These are phyloP conservation scores for Callopanchax toddi DNA, from an alignment of 2,113 vertebrate species.

Conservation along the genomic window DNA sequence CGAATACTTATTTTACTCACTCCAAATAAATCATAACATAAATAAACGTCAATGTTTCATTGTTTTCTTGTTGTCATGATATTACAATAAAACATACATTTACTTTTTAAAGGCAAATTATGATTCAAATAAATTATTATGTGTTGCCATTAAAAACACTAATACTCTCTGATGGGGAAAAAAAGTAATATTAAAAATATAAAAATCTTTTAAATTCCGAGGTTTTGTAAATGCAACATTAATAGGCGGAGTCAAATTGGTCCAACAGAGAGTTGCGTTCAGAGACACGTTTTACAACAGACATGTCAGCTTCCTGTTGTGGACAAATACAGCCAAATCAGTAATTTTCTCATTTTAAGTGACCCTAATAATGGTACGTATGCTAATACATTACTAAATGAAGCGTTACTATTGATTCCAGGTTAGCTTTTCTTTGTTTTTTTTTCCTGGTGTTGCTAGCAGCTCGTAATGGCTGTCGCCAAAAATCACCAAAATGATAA, in stretches of 20 bases:
- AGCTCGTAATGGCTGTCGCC: neutral
- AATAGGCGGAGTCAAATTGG: constrained; percentile 34
- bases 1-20: no score
- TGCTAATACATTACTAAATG: neutral
- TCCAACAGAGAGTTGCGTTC: constrained; percentile 43
- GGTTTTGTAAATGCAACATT: constrained; percentile 19
- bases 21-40: no score
- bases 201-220: constrained; percentile 13
- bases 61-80: no score
- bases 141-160: neutral
- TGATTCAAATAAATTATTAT: neutral
- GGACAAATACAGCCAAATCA: no score
- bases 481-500: neutral
- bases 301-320: constrained; percentile 47
- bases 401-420: neutral
- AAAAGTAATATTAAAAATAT: neutral
- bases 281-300: constrained; percentile 62
- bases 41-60: no score
- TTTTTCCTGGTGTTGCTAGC: neutral
- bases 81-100: neutral
- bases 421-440: neutral
- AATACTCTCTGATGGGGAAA: neutral
- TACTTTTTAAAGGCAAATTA: neutral
- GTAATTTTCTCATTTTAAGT: neutral
- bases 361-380: constrained; percentile 54